Conservation (phyloP, 2,888 invertebrate genomes). For the Sesamia inferens region DNA sequence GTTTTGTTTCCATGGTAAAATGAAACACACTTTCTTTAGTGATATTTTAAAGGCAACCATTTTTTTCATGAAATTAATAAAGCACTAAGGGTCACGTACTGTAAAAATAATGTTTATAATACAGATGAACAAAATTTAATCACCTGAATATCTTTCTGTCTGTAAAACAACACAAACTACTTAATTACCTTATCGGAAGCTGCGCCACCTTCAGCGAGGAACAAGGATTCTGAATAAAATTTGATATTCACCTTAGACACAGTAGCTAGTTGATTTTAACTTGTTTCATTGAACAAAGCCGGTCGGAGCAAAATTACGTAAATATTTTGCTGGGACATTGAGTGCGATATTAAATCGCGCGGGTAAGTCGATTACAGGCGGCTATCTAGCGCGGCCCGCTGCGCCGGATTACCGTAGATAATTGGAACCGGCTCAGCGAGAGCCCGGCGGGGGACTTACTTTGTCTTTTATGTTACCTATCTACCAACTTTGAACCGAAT, state of each 20-base stretch:
- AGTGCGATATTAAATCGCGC: conserved; percentile 82
- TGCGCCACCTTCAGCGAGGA: conserved; percentile 35
- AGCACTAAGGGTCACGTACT: not conserved
- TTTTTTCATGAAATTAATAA: conserved; percentile 28
- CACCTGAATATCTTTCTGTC: conserved; percentile 8
- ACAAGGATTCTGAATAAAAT: conserved; percentile 48
- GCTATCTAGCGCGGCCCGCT: conserved; percentile 74
- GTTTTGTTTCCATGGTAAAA: conserved; percentile 9
- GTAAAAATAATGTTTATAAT: not conserved
- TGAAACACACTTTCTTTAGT: conserved; percentile 8
- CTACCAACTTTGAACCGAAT: conserved; percentile 53
- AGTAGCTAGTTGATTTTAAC: conserved; percentile 56
- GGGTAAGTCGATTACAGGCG: conserved; percentile 81
- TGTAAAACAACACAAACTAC: conserved; percentile 36
- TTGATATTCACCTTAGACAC: conserved; percentile 44
- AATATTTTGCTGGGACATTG: conserved; percentile 81
- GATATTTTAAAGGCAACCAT: conserved; percentile 13
- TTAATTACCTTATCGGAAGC: conserved; percentile 42
- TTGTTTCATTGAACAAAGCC: conserved; percentile 67
- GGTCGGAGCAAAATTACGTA: conserved; percentile 74
- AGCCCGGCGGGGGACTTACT: conserved; percentile 62
- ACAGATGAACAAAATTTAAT: conserved; percentile 18
- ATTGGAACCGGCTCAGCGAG: conserved; percentile 73
- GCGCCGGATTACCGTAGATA: conserved; percentile 79
- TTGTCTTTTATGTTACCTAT: conserved; percentile 61